These are phyloP conservation scores for Trichonephila inaurata DNA, from an alignment of 1,140 invertebrate species.

Conservation along the genomic window DNA sequence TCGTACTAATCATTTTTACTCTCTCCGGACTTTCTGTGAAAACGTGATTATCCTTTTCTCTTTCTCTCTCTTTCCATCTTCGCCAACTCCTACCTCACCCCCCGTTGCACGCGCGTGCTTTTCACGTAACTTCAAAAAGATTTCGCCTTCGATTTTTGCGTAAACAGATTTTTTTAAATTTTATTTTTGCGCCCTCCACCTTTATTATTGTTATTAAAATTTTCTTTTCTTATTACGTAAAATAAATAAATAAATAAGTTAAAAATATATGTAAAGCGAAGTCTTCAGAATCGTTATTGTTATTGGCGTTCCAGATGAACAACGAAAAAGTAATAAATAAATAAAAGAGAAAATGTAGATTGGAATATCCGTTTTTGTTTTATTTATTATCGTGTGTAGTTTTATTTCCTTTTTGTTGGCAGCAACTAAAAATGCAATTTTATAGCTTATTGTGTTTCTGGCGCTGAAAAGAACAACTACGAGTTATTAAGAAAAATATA, in stretches of 20 bases:
- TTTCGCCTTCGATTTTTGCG: constrained; percentile 42
- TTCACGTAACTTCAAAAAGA: constrained; percentile 29
- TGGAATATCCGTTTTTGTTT: constrained; percentile 25
- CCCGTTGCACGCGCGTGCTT: neutral
- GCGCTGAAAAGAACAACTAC: constrained; percentile 72
- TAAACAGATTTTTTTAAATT: constrained; percentile 53
- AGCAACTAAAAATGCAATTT: constrained; percentile 73
- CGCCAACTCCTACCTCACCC: too few relatives aligned
- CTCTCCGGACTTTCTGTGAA: constrained; percentile 41
- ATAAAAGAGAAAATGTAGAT: constrained; percentile 37
- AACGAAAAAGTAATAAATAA: constrained; percentile 63
- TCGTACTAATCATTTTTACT: constrained; percentile 76
- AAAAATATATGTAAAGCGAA: neutral
- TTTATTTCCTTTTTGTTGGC: constrained; percentile 18
- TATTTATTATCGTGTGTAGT: constrained; percentile 2
- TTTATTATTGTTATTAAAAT: constrained; percentile 60
- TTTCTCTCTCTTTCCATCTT: too few relatives aligned
- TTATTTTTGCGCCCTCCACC: neutral
- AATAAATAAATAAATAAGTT: constrained; percentile 35
- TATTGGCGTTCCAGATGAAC: constrained; percentile 14
- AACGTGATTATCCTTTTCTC: constrained; percentile 73
- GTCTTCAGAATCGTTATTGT: constrained; percentile 60
- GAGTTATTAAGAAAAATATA: constrained; percentile 71
- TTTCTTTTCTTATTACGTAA: constrained; percentile 45
- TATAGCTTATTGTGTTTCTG: constrained; percentile 72